These are phyloP conservation scores for Crypturellus tataupa DNA, from an alignment of 2,797 vertebrate genomes.

Conservation along the genomic window DNA sequence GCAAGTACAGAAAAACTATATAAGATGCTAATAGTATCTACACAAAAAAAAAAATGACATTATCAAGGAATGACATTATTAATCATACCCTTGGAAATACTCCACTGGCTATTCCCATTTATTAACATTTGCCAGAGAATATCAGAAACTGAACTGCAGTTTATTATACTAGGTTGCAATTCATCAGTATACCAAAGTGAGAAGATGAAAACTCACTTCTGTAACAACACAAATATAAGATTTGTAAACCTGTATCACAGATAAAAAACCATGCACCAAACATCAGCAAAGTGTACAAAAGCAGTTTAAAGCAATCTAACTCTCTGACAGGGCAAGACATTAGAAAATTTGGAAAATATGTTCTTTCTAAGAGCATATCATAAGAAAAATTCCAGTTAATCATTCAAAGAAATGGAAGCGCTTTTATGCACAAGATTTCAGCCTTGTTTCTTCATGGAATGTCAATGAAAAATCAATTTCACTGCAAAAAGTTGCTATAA, in stretches of 20 bases:
- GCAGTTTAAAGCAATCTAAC: not conserved
- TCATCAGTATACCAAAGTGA: fast-evolving
- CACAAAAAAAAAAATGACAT: not conserved
- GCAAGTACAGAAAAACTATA: not conserved
- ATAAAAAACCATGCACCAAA: not conserved
- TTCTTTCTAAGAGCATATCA: not conserved
- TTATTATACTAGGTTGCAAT: not conserved
- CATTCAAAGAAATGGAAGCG: not conserved
- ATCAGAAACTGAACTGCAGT: not conserved
- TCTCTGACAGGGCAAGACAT: not conserved
- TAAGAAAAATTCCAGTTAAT: not conserved
- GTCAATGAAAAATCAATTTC: not conserved
- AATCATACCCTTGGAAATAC: not conserved
- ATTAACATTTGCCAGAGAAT: not conserved
- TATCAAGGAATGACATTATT: not conserved
- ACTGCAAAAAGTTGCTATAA: not conserved
- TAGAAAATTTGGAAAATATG: not conserved
- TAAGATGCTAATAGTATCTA: not conserved
- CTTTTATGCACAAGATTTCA: not conserved
- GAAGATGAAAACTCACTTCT: not conserved
- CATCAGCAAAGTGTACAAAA: not conserved
- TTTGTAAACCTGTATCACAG: not conserved
- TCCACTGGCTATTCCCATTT: not conserved
- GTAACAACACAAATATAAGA: not conserved
- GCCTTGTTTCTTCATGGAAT: not conserved